These are phyloP conservation scores for Microdon myrmicae DNA, from an alignment of 2,888 invertebrate genomes.

Conservation along the genomic window DNA sequence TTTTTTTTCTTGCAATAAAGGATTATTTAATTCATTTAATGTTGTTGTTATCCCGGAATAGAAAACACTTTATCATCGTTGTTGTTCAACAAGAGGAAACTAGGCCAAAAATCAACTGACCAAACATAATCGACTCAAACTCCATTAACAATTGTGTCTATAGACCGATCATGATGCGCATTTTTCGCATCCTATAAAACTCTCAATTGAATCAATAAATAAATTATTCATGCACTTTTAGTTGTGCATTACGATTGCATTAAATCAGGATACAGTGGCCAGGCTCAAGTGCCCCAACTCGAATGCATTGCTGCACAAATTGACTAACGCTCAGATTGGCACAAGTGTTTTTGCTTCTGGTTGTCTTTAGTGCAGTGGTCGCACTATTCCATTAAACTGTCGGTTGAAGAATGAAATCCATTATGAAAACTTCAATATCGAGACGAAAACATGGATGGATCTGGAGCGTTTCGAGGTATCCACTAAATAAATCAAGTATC, in stretches of 20 bases:
- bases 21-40: no score
- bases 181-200: not conserved
- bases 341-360: conserved; percentile 4
- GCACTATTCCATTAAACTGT: not conserved
- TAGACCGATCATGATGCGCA: not conserved
- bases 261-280: conserved; percentile 20
- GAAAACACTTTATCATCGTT: conserved; percentile 19
- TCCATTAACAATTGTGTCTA: conserved; percentile 18
- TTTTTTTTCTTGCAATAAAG: no score
- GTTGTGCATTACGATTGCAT: conserved; percentile 29
- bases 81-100: conserved; percentile 6
- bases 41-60: no score
- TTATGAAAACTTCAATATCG: conserved; percentile 22
- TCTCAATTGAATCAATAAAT: conserved; percentile 27
- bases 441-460: conserved; percentile 12
- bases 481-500: conserved; percentile 29
- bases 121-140: conserved; percentile 32
- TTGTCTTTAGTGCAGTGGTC: not conserved
- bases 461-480: conserved; percentile 26
- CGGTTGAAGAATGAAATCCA: conserved; percentile 29
- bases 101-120: conserved; percentile 44
- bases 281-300: conserved; percentile 32
- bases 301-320: not conserved
- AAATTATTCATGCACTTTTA: conserved; percentile 49
- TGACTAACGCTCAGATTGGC: not conserved